Evolutionary conservation across 2,797 vertebrate species (phyloP).

Genomic region (Acanthurus leucopareius): DNA sequence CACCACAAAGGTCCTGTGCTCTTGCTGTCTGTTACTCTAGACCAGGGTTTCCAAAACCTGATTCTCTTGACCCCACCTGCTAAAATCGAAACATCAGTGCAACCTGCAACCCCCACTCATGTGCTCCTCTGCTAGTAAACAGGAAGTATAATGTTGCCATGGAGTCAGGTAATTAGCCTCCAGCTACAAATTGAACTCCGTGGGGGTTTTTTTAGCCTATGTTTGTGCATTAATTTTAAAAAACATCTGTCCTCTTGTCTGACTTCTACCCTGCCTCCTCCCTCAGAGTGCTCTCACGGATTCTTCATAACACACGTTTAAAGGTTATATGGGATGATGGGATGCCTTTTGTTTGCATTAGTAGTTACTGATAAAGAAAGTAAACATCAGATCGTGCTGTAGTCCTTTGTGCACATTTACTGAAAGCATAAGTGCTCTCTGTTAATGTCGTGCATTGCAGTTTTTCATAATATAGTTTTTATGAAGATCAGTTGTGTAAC

Average conservation of each 20-base stretch:
- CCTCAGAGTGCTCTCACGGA: neutral
- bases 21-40: too few species aligned
- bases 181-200: too few species aligned
- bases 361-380: neutral
- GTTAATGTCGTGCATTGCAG: neutral
- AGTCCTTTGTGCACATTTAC: neutral
- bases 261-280: neutral
- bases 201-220: neutral
- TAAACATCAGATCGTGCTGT: neutral
- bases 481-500: neutral
- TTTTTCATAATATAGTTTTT: neutral
- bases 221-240: neutral
- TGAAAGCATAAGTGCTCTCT: neutral
- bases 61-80: too few species aligned
- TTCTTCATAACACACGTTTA: neutral
- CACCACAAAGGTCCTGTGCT: too few species aligned
- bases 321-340: too few species aligned
- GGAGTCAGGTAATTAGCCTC: too few species aligned
- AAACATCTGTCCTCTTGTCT: neutral
- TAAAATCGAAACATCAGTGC: too few species aligned
- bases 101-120: too few species aligned
- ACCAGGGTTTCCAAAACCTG: too few species aligned
- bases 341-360: neutral
- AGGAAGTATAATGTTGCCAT: neutral
- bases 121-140: too few species aligned